A percentile compares a stretch with the other conserved stretches of the same genome.
phyloP scores from a whole-genome alignment of 2,888 invertebrate species.

The Helicoverpa assulta region DNA sequence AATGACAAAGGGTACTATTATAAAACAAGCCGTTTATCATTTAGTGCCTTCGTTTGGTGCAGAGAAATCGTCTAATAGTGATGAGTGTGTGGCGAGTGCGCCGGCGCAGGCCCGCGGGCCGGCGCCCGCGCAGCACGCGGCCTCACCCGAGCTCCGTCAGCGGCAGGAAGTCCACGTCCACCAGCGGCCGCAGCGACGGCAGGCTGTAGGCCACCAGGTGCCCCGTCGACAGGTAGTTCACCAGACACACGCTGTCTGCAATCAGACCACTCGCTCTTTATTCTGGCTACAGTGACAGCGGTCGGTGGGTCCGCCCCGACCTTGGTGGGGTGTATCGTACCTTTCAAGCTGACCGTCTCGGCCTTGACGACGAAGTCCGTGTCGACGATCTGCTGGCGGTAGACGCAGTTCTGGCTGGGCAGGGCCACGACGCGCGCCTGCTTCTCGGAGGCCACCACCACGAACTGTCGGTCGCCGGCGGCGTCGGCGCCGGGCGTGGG shows the following conservation, averaged over 20 bases:
- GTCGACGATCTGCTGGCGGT: conserved; percentile 97
- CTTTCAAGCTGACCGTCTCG: conserved; percentile 97
- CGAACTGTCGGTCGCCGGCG: conserved; percentile 95
- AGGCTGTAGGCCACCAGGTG: conserved; percentile 98
- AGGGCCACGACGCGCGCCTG: conserved; percentile 98
- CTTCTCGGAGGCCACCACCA: conserved; percentile 98
- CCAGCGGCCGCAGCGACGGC: conserved; percentile 97
- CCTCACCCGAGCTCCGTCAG: conserved; percentile 97
- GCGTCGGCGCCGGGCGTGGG: conserved; percentile 91
- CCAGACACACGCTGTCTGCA: conserved; percentile 97
- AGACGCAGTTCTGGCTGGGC: conserved; percentile 98
- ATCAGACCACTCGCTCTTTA: not conserved
- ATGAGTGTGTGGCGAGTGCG: conserved; percentile 70
- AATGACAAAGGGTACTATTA: conserved; percentile 66
- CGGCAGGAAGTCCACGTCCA: conserved; percentile 98
- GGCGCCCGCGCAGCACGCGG: conserved; percentile 17
- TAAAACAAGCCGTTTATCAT: conserved; percentile 87
- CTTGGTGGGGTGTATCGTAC: conserved; percentile 81
- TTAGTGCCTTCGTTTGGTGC: conserved; percentile 88
- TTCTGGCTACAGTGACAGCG: not conserved
- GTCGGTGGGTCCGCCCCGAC: no score
- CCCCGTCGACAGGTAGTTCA: conserved; percentile 98
- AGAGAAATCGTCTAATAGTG: conserved; percentile 79
- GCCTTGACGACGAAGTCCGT: conserved; percentile 98
- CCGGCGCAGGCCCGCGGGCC: conserved; percentile 9